These are phyloP conservation scores for Glossophaga mutica DNA, from an alignment of 2,797 vertebrate species.

Conservation along the genomic window DNA sequence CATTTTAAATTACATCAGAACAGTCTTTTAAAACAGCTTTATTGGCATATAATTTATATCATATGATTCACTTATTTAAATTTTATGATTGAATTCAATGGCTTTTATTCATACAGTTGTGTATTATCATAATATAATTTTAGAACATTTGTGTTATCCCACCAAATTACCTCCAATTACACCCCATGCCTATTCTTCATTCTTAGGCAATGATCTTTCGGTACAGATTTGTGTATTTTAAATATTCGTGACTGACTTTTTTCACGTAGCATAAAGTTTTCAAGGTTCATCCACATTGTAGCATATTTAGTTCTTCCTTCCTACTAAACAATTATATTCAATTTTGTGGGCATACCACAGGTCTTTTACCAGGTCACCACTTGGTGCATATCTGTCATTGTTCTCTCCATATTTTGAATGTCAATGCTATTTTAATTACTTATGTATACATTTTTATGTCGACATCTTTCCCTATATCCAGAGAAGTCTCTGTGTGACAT, in stretches of 20 bases:
- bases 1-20: neutral
- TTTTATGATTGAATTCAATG: neutral
- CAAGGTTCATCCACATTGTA: neutral
- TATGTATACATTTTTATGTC: neutral
- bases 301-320: neutral
- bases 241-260: neutral
- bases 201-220: neutral
- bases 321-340: neutral
- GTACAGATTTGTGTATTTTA: neutral
- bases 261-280: neutral
- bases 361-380: neutral
- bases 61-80: neutral
- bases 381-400: neutral
- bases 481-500: neutral
- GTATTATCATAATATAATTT: neutral
- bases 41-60: neutral
- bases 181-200: neutral
- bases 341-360: neutral
- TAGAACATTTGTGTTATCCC: neutral
- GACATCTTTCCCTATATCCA: neutral
- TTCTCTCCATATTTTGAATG: neutral
- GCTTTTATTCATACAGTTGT: neutral
- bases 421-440: neutral
- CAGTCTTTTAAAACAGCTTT: neutral
- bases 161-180: too few species aligned